These are phyloP conservation scores for Plectropomus leopardus DNA, from an alignment of 2,113 vertebrate genomes.

Conservation along the genomic window DNA sequence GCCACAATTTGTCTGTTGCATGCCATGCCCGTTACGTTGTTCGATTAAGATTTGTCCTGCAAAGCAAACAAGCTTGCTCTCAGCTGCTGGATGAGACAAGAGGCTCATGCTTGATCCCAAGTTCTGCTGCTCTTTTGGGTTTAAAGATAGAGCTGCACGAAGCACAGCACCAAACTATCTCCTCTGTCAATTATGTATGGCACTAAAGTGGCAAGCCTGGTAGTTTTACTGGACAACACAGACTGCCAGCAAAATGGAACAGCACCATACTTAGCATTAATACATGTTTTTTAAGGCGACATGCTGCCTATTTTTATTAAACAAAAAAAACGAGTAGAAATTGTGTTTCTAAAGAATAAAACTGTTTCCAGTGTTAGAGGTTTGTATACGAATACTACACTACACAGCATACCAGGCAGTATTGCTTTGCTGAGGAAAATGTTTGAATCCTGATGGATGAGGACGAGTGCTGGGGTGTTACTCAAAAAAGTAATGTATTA, in stretches of 20 bases:
- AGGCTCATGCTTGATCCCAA: not conserved
- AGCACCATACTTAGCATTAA: not conserved
- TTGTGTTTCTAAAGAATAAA: constrained; percentile 4
- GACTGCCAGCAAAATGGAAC: not conserved
- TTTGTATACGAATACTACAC: not conserved
- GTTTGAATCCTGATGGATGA: not conserved
- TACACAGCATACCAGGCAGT: not conserved
- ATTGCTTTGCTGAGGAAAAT: no score
- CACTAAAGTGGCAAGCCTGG: not conserved
- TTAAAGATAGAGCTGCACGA: not conserved
- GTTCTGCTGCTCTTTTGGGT: not conserved
- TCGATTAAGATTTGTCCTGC: not conserved
- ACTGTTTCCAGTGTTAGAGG: not conserved
- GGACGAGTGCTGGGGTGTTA: no score
- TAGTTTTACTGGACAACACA: not conserved
- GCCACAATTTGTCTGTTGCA: not conserved
- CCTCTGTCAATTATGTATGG: constrained; percentile 13
- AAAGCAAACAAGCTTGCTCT: not conserved
- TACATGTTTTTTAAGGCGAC: not conserved
- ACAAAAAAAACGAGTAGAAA: not conserved
- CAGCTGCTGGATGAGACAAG: not conserved
- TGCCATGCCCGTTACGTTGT: not conserved
- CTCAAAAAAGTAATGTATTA: no score
- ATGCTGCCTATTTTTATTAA: constrained; percentile 13
- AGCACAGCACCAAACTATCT: not conserved